Conservation (phyloP, 1,140 invertebrate genomes). For the Halyomorpha halys region DNA sequence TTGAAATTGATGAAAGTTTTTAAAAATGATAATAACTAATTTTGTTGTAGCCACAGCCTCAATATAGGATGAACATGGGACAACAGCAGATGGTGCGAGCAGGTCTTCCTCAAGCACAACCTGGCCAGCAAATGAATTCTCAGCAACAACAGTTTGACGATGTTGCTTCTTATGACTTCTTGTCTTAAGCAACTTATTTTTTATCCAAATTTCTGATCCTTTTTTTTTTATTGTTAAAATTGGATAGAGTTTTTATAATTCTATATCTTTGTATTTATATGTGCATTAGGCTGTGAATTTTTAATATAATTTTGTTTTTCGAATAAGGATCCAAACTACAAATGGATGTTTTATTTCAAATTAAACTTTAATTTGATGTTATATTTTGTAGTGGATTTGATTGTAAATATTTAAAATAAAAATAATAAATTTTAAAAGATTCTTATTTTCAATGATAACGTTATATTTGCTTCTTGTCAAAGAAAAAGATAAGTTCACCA, state of each 20-base stretch:
- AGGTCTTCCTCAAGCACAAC: conserved; percentile 27
- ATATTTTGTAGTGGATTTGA: too few relatives aligned
- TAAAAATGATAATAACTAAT: conserved; percentile 29
- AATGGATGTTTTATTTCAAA: too few relatives aligned
- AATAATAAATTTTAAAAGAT: too few relatives aligned
- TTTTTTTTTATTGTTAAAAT: conserved; percentile 1
- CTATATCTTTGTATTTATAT: background rate
- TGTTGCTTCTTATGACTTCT: conserved; percentile 17
- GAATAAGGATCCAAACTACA: too few relatives aligned
- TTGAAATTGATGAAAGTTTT: too few relatives aligned
- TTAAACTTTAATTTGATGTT: too few relatives aligned
- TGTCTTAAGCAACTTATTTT: background rate
- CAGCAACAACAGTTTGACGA: conserved; percentile 27
- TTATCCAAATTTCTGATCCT: background rate
- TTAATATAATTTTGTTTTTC: too few relatives aligned
- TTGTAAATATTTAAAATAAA: too few relatives aligned
- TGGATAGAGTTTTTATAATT: background rate
- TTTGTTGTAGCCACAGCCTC: conserved; percentile 35
- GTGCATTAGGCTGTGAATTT: too few relatives aligned
- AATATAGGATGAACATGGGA: conserved; percentile 36
- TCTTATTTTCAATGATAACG: too few relatives aligned
- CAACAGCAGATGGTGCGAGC: conserved; percentile 34
- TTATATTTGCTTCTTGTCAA: too few relatives aligned
- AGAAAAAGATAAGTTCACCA: too few relatives aligned
- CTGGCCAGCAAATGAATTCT: conserved; percentile 23